Evolutionary conservation across 2,113 vertebrate species (phyloP), one percentile per base, ranked within the genome.

Genomic region (Trinectes maculatus): DNA sequence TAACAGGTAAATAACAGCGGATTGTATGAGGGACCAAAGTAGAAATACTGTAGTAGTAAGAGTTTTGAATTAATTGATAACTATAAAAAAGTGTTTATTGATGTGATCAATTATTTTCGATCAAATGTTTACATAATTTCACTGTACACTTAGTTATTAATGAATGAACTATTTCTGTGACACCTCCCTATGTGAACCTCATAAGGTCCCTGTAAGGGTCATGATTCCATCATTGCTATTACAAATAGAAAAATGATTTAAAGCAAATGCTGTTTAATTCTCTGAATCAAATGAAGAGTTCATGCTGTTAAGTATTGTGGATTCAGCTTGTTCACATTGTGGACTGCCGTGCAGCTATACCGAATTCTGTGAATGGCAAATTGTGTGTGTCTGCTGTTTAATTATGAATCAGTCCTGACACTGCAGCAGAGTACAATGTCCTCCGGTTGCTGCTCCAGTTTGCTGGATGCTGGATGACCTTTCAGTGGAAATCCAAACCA

Each of bases 1-100:
- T 40, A 64, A 11, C 51, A 91, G 71, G 93, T 90, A 83, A 70
- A 22, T 29, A 8, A 19, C 26, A 24, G 28, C 62, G 33, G 4
- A 31, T 22, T 42, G 34, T 36, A 36, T 8, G 34, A 36, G 11
- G 34, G 34, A 36, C 34, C 34, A 36, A 3, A 11, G 8, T 36
- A 36, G 11, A 10, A 31, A 5, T 31, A n/a, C n/a, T n/a, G n/a
- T n/a, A n/a, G n/a, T n/a, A n/a, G n/a, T n/a, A n/a, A n/a, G n/a
- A n/a, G n/a, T n/a, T n/a, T n/a, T n/a, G n/a, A n/a, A n/a, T n/a
- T n/a, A n/a, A n/a, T n/a, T n/a, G n/a, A n/a, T n/a, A n/a, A n/a
- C n/a, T n/a, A n/a, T n/a, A n/a, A n/a, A n/a, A n/a, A n/a, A n/a
- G n/a, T n/a, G n/a, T n/a, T n/a, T n/a, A n/a, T n/a, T n/a, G n/a